phyloP scores from a whole-genome alignment of 2,113 vertebrate genomes.

The Hydrochoerus hydrochaeris region DNA sequence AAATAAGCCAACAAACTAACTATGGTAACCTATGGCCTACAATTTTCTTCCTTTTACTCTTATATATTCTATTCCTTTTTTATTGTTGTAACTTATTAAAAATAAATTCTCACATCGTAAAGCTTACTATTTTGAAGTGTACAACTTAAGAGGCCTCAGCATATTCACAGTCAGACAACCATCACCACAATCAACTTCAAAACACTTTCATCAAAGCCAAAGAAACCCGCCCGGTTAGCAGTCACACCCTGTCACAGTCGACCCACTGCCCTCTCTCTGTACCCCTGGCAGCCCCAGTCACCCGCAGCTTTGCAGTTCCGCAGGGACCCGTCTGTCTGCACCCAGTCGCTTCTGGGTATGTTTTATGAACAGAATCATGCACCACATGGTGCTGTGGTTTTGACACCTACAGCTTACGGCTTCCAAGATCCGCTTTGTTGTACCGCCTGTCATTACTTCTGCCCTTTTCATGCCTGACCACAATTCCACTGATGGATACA shows the following conservation, averaged over 20 bases:
- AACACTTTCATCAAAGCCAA: neutral
- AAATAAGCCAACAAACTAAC: neutral
- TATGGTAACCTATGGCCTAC: neutral
- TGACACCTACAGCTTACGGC: neutral
- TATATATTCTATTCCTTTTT: neutral
- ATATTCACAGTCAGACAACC: neutral
- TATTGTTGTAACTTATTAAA: neutral
- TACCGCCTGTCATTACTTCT: neutral
- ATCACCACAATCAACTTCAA: neutral
- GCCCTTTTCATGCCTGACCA: neutral
- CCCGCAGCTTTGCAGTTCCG: neutral
- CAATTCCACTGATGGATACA: neutral
- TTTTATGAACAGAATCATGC: no score
- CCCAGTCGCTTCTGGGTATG: neutral
- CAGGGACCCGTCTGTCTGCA: no score
- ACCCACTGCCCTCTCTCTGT: no score
- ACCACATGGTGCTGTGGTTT: accelerated
- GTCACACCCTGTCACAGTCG: no score
- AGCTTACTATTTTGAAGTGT: neutral
- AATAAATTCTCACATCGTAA: neutral
- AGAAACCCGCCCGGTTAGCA: neutral
- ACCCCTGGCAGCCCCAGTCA: neutral
- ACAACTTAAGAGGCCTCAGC: neutral
- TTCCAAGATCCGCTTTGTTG: neutral
- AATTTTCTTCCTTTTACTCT: neutral